Conservation (phyloP, 2,113 vertebrate species). For the Heliornis fulica region DNA sequence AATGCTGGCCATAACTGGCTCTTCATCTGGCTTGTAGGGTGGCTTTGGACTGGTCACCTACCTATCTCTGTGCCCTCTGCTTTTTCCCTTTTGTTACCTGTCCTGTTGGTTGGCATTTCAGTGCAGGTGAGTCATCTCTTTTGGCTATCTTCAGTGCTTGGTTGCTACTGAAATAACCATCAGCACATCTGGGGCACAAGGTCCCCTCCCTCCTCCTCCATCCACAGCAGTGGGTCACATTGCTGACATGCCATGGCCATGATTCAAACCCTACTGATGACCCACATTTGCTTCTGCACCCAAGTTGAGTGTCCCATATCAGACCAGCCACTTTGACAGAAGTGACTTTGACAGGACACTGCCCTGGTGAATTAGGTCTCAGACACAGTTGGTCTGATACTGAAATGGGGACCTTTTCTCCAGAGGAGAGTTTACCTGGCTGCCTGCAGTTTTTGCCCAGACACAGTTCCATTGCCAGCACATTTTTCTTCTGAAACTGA, state of each 20-base stretch:
- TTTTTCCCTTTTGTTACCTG: neutral
- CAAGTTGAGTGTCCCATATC: neutral
- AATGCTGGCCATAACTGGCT: neutral
- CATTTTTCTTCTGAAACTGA: constrained; percentile 68
- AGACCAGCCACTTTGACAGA: neutral
- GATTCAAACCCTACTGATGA: constrained; percentile 19
- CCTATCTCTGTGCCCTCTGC: neutral
- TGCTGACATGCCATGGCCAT: constrained; percentile 41
- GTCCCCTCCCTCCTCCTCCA: neutral
- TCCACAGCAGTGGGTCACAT: neutral
- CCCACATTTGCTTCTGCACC: constrained; percentile 40
- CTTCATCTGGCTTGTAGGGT: neutral
- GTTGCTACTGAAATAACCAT: neutral
- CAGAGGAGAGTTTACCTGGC: accelerated
- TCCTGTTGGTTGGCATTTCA: neutral
- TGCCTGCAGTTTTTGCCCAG: neutral
- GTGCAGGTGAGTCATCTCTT: neutral
- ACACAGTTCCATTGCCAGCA: constrained; percentile 41
- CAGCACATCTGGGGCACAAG: neutral
- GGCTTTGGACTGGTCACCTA: neutral
- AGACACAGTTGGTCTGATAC: neutral
- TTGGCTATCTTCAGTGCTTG: neutral
- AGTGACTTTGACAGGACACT: neutral
- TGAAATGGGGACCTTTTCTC: neutral
- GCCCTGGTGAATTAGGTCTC: neutral